Base-by-base conservation (phyloP, 1,140 invertebrate species). In the Cotesia chilonis region DNA sequence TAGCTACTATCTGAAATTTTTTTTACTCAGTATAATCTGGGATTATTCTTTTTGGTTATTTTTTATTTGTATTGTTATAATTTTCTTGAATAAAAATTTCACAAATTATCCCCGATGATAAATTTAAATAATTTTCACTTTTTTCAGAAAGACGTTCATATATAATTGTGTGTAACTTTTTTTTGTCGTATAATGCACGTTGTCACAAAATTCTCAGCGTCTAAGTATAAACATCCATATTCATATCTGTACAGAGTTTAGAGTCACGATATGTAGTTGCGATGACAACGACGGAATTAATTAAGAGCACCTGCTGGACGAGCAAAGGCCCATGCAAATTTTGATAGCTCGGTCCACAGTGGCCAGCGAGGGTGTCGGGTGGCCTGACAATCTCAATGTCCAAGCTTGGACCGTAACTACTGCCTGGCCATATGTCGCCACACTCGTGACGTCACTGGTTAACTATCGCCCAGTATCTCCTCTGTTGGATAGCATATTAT, bases 371-470 rank as follows among this genome's bases (percentile, higher is more conserved):
- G 76, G 76, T 80, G 76, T 81, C 79, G 78, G 78, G 77, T 76
- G 78, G 83, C 78, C 78, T 71, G 77, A 60, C 82, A 81, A 77
- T 80, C 81, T 81, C 82, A 81, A 47, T 47, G 41, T 47, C 41
- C 41, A 3, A 47, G 77, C 80, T 79, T 81, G 78, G 76, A 77
- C 80, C 51, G 63, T 59, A 51, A 64, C 77, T 80, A 81, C 79
- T 81, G 78, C 78, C 77, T 72, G 72, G 75, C 84, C 86, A 87
- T 85, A 86, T 87, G 86, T 85, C 84, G 80, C 85, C 86, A 82
- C 76, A 78, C 78, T 82, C 86, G 85, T 87, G 85, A 87, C 86
- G 86, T 87, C 84, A 86, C 83, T 84, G 84, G 84, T 85, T 86
- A 87, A 86, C 85, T 85, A 84, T 81, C 80, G 80, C 35, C 6